Base-by-base conservation (phyloP, 2,888 invertebrate species). In the Bombylius major region DNA sequence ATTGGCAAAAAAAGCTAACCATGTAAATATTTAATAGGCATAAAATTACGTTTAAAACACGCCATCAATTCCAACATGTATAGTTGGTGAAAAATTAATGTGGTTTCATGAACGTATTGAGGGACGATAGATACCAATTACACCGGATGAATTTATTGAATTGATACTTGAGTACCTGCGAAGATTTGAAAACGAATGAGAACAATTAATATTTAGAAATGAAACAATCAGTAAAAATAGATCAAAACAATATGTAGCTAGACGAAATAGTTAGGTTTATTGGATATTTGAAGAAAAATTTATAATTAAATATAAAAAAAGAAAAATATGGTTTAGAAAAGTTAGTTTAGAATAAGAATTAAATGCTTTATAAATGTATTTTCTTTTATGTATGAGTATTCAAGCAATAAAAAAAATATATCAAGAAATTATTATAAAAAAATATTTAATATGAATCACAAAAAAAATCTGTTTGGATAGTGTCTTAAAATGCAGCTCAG, bases 221-320 rank as follows among this genome's bases (percentile, higher is more conserved):
- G 14, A 89, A 89, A 67, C 86, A 0, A 81, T 92, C 42, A 81
- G 83, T 56, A 75, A 74, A 58, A 64, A 68, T 60, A 80, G 89
- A 53, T 84, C 82, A 63, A 83, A 81, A 62, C 91, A 91, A 66
- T 89, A 92, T 72, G 87, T 85, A 0, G 85, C 84, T 62, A 78
- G 93, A 58, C 84, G 88, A 71, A n/a, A n/a, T n/a, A n/a, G n/a
- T n/a, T n/a, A n/a, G n/a, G n/a, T n/a, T n/a, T n/a, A n/a, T n/a
- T n/a, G n/a, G n/a, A n/a, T n/a, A n/a, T n/a, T n/a, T n/a, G n/a
- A n/a, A n/a, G n/a, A n/a, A n/a, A n/a, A n/a, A n/a, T n/a, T n/a
- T n/a, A n/a, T n/a, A n/a, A n/a, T n/a, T n/a, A n/a, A n/a, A n/a
- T n/a, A n/a, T n/a, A n/a, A n/a, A n/a, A n/a, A n/a, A 39, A n/a